Evolutionary conservation across 2,113 vertebrate genomes (phyloP).

Genomic region (Cryptomyrus ogoouensis): DNA sequence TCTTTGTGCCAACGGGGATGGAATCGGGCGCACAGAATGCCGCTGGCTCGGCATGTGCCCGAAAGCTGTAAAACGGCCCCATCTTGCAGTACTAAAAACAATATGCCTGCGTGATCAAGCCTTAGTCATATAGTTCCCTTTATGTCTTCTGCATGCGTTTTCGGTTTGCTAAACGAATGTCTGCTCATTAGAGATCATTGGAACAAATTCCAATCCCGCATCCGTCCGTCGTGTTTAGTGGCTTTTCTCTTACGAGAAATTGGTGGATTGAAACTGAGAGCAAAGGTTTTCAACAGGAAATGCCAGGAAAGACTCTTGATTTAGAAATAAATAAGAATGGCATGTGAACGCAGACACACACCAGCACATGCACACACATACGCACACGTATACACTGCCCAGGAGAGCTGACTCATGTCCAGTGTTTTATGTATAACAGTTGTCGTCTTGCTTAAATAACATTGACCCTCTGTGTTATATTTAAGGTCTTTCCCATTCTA

Average conservation of each 20-base stretch:
- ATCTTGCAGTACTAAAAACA: background rate
- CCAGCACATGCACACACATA: constrained; percentile 17
- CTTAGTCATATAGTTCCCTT: background rate
- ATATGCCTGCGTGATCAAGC: background rate
- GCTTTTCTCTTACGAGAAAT: background rate
- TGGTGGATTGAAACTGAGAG: background rate
- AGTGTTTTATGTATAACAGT: background rate
- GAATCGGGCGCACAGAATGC: background rate
- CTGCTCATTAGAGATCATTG: background rate
- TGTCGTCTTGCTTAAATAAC: constrained; percentile 8
- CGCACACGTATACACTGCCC: background rate
- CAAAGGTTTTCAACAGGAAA: constrained; percentile 22
- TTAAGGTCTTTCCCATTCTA: background rate
- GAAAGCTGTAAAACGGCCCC: background rate
- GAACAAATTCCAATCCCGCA: background rate
- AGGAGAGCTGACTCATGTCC: background rate
- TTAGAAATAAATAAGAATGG: constrained; percentile 40
- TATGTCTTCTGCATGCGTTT: background rate
- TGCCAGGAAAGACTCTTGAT: constrained; percentile 39
- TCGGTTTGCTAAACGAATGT: background rate
- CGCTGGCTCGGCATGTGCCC: background rate
- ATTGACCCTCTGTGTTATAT: background rate
- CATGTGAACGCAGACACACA: constrained; percentile 4
- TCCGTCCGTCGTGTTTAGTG: background rate
- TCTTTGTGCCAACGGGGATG: background rate